Base-by-base conservation (phyloP, 2,797 vertebrate species). In the Staurois parvus region DNA sequence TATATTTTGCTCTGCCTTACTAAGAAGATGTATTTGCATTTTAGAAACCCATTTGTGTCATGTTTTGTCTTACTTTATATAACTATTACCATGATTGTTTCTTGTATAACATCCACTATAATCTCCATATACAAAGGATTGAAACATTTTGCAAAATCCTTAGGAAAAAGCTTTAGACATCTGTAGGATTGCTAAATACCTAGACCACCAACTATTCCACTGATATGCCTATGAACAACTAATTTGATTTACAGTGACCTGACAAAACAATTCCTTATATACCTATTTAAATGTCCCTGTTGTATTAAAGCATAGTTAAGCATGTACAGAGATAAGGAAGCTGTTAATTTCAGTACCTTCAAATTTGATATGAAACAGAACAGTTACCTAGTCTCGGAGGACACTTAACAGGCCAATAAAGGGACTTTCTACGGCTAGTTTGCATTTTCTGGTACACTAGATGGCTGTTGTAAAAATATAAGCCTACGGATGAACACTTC, bases 401-500 rank as follows among this genome's bases (percentile, higher is more conserved):
- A 76, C 73, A 66, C 59, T 67, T 72, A 68, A 89, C 8, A 86
- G 30, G 26, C 24, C 66, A 72, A 74, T 32, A 72, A 56, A 90
- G 78, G 77, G 78, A 64, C 79, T 68, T 72, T 3, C 11, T 81
- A 78, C 52, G 40, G 62, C 76, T 88, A 90, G 67, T 34, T 88
- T 79, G 30, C 64, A 83, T 70, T 74, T 87, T 76, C 72, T 86
- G 10, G 52, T 67, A 69, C 40, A 87, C 48, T 84, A 13, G 70
- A 48, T 52, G 67, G 59, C 83, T 87, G 87, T 4, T 87, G 81
- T 88, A 90, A 90, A 92, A 73, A 42, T 83, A 11, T 77, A 88
- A 89, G 87, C 69, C 83, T 89, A 89, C 83, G 88, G 88, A 89
- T 76, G 62, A 91, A 87, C 84, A 70, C 56, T 85, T 88, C 72